Conservation (phyloP, 2,797 vertebrate species). For the Amblyopsis hoosieri region DNA sequence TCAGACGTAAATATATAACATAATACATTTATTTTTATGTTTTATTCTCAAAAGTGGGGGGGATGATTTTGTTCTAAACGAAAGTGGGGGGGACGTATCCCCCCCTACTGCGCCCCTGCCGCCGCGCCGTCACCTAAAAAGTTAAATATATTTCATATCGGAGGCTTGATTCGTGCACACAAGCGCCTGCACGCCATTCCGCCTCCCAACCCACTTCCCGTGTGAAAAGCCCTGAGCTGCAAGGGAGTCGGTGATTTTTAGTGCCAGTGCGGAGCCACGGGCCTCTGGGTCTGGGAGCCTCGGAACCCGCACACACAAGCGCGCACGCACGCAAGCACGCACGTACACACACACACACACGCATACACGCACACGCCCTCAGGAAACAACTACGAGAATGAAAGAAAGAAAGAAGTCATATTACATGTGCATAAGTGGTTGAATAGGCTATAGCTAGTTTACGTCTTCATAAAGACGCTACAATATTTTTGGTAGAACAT, state of each 20-base stretch:
- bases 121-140: no score
- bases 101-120: no score
- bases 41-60: no score
- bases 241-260: conserved; percentile 74
- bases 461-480: background rate
- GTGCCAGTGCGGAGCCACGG: conserved; percentile 57
- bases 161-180: no score
- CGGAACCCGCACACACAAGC: conserved; percentile 28
- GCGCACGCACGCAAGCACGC: conserved; percentile 6
- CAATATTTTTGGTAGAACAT: background rate
- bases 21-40: no score
- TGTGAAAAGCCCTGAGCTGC: no score
- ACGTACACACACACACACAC: background rate
- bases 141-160: no score
- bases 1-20: no score
- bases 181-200: no score
- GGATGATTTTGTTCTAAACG: no score
- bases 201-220: no score
- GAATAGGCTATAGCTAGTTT: background rate
- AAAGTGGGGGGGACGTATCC: no score
- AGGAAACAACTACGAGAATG: background rate
- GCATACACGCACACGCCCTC: background rate
- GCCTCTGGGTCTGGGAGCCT: conserved; percentile 57
- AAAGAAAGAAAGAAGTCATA: background rate
- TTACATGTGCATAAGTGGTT: background rate